phyloP scores from a whole-genome alignment of 2,888 invertebrate genomes.

The Papilio demoleus region DNA sequence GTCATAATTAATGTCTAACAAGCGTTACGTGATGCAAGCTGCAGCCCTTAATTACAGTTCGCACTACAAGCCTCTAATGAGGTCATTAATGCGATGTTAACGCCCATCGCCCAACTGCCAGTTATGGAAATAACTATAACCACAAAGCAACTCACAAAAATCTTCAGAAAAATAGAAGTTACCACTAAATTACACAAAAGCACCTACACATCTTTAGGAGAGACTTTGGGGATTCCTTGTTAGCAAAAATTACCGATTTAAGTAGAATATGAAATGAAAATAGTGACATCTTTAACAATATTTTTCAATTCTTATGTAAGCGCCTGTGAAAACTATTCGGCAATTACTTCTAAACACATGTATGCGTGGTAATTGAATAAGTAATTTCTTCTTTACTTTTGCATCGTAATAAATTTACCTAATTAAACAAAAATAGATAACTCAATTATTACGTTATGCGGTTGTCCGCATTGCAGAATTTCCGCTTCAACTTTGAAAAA shows the following conservation, averaged over 20 bases:
- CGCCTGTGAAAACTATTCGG: too few species aligned
- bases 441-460: too few species aligned
- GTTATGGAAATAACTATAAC: neutral
- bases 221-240: neutral
- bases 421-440: too few species aligned
- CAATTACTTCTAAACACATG: too few species aligned
- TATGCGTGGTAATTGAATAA: too few species aligned
- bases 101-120: constrained; percentile 5
- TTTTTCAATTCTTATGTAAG: too few species aligned
- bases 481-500: too few species aligned
- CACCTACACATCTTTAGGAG: neutral
- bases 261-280: neutral
- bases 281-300: too few species aligned
- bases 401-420: too few species aligned
- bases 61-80: constrained; percentile 15
- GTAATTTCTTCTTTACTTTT: too few species aligned
- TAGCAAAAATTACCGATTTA: neutral
- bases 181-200: neutral
- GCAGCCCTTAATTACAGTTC: constrained; percentile 14
- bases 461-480: too few species aligned
- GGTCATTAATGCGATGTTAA: constrained; percentile 20
- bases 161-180: neutral
- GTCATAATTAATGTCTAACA: constrained; percentile 17
- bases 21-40: constrained; percentile 19
- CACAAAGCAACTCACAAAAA: neutral